Percentiles rank a stretch among this genome's conserved stretches.
Conservation (phyloP, 2,113 vertebrate genomes). For the Numida meleagris region DNA sequence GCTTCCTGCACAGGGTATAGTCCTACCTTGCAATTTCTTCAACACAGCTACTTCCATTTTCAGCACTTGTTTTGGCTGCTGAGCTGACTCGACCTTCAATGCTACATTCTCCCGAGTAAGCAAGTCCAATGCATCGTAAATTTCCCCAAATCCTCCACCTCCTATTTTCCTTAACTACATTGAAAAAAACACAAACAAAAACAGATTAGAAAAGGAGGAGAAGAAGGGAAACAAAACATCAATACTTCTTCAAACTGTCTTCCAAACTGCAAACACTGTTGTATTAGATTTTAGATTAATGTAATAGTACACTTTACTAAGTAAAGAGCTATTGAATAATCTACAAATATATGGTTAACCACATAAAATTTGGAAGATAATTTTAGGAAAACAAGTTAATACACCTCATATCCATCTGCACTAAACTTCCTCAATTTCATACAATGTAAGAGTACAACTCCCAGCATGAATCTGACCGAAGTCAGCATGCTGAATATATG, state of each 20-base stretch:
- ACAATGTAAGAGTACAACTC: background rate
- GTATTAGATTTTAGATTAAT: background rate
- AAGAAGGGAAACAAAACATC: conserved; percentile 2
- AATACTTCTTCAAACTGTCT: conserved; percentile 3
- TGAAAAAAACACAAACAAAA: background rate
- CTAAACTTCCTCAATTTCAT: background rate
- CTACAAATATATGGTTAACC: background rate
- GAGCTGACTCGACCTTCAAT: conserved; percentile 97
- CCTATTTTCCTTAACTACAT: conserved; percentile 95
- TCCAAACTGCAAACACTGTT: background rate
- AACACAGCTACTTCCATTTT: conserved; percentile 99
- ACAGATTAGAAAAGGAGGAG: background rate
- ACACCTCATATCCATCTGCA: background rate
- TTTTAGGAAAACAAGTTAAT: background rate
- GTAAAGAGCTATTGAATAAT: background rate
- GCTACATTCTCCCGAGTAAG: conserved; percentile 93
- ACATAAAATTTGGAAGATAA: background rate
- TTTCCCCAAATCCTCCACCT: conserved; percentile 98
- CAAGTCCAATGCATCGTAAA: conserved; percentile 96
- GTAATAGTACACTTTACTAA: background rate
- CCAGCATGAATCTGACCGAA: background rate
- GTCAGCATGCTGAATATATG: background rate
- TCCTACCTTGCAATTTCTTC: conserved; percentile 97
- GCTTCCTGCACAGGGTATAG: background rate
- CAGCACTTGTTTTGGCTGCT: conserved; percentile 98